A percentile compares a stretch with the other conserved stretches of the same genome.
phyloP scores from a whole-genome alignment of 2,113 vertebrate genomes.

The Scomber scombrus region DNA sequence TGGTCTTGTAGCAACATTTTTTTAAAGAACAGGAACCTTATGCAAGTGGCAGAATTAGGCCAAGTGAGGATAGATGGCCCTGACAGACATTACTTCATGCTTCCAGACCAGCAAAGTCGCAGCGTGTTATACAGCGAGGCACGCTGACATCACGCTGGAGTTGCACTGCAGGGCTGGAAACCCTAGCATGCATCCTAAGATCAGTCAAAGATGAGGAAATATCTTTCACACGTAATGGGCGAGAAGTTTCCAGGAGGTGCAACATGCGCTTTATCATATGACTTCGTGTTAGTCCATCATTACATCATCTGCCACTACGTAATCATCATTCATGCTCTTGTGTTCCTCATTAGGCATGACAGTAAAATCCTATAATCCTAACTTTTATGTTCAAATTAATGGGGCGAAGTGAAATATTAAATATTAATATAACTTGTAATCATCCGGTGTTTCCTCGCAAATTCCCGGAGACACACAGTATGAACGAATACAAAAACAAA shows the following conservation, averaged over 20 bases:
- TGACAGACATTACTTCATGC: constrained; percentile 79
- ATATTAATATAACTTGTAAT: constrained; percentile 5
- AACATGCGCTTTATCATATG: constrained; percentile 19
- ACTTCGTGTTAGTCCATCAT: constrained; percentile 28
- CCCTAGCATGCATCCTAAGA: constrained; percentile 37
- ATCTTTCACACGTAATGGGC: constrained; percentile 27
- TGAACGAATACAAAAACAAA: no score
- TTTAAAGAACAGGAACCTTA: constrained; percentile 11
- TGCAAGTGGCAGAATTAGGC: constrained; percentile 26
- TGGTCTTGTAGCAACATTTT: neutral
- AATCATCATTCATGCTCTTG: constrained; percentile 7
- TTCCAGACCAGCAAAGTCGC: constrained; percentile 40
- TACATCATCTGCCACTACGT: constrained; percentile 39
- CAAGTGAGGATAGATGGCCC: constrained; percentile 53
- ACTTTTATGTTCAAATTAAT: constrained; percentile 10
- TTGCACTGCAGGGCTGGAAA: constrained; percentile 33
- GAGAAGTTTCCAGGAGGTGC: constrained; percentile 27
- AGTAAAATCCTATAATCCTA: constrained; percentile 6
- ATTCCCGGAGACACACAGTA: no score
- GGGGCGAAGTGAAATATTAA: neutral
- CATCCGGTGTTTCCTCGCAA: neutral
- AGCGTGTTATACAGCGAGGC: constrained; percentile 25
- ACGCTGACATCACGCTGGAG: constrained; percentile 34
- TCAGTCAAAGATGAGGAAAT: constrained; percentile 67
- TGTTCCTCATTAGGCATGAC: neutral